phyloP scores from a whole-genome alignment of 1,140 invertebrate genomes.

The Antheraea pernyi region DNA sequence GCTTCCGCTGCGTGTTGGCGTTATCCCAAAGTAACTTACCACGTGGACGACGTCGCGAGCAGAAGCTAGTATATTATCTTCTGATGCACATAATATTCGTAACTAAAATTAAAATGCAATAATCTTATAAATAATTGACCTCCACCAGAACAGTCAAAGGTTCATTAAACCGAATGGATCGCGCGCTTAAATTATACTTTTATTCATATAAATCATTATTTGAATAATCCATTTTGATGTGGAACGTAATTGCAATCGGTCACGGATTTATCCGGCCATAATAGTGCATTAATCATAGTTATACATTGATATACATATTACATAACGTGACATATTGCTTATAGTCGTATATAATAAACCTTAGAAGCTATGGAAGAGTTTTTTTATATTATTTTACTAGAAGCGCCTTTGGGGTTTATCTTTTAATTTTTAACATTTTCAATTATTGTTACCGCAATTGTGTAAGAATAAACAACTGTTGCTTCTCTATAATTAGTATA shows the following conservation, averaged over 20 bases:
- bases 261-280: background rate
- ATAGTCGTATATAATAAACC: background rate
- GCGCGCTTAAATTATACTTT: background rate
- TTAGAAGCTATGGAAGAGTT: too few relatives aligned
- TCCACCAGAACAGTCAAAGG: background rate
- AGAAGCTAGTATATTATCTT: too few relatives aligned
- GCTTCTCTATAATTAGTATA: too few relatives aligned
- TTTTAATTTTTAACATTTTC: too few relatives aligned
- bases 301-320: background rate
- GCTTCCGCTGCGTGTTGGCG: too few relatives aligned
- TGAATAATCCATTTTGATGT: conserved; percentile 8
- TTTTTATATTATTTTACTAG: too few relatives aligned
- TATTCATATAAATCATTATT: conserved; percentile 9
- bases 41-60: too few relatives aligned
- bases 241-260: conserved; percentile 7
- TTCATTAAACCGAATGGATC: conserved; percentile 5
- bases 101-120: background rate
- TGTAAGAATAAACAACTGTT: too few relatives aligned
- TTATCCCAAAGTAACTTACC: too few relatives aligned
- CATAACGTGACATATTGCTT: background rate
- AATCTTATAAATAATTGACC: background rate
- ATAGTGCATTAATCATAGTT: conserved; percentile 10
- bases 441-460: too few relatives aligned
- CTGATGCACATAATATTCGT: background rate
- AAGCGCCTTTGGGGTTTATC: too few relatives aligned